Percentiles rank a stretch among this genome's conserved stretches.
phyloP scores from a whole-genome alignment of 2,888 invertebrate species.

The Zelleria hepariella region DNA sequence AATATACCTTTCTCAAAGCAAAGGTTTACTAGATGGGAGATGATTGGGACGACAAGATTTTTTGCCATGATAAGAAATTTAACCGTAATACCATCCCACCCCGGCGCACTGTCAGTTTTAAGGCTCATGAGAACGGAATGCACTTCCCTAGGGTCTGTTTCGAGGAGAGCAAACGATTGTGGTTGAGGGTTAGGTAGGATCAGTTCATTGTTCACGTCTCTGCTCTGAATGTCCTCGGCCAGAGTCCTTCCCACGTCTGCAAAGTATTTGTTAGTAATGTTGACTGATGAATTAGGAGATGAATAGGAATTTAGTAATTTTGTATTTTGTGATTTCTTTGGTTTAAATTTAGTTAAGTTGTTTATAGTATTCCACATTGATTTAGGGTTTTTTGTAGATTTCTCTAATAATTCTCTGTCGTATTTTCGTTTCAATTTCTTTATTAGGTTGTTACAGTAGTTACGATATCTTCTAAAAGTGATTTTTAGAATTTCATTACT shows the following conservation, averaged over 20 bases:
- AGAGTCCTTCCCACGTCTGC: neutral
- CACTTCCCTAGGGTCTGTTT: neutral
- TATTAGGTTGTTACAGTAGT: constrained; percentile 12
- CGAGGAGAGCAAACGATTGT: neutral
- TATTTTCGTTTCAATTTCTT: constrained; percentile 13
- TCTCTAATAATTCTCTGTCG: constrained; percentile 7
- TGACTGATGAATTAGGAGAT: neutral
- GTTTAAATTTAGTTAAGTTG: neutral
- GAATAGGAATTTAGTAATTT: neutral
- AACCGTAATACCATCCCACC: too few relatives aligned
- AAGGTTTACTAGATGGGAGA: too few relatives aligned
- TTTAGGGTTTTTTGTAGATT: neutral
- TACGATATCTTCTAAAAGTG: constrained; percentile 12
- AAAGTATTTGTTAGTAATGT: neutral
- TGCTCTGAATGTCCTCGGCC: neutral
- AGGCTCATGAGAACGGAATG: neutral
- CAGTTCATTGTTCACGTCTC: too few relatives aligned
- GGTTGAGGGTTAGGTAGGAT: neutral
- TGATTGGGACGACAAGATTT: too few relatives aligned
- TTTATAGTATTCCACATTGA: neutral
- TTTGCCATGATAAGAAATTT: too few relatives aligned
- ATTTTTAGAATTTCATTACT: constrained; percentile 5
- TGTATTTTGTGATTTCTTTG: neutral
- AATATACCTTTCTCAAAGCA: neutral
- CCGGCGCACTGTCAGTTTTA: neutral